Evolutionary conservation across 2,888 invertebrate genomes (phyloP).

Genomic region (Lacanobia oleracea): DNA sequence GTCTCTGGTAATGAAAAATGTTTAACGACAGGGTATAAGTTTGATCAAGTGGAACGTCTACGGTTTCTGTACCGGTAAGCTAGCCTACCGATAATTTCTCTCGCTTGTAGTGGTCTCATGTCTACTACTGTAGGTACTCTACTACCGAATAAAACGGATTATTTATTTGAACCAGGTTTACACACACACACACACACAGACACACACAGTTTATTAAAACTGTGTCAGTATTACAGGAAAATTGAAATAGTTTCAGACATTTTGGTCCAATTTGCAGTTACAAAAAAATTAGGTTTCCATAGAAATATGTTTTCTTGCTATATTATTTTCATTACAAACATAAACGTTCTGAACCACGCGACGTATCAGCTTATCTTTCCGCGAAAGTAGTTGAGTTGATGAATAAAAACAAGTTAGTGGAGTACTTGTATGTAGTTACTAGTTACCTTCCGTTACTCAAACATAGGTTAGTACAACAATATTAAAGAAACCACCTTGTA

Average conservation of each 20-base stretch:
- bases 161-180: no score
- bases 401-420: constrained; percentile 53
- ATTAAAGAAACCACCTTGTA: constrained; percentile 24
- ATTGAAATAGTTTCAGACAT: background rate
- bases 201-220: no score
- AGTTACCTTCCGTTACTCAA: constrained; percentile 18
- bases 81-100: background rate
- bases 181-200: no score
- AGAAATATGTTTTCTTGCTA: constrained; percentile 39
- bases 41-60: background rate
- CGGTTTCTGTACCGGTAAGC: background rate
- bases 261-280: background rate
- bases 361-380: constrained; percentile 50
- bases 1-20: constrained; percentile 9
- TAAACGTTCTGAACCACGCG: constrained; percentile 52
- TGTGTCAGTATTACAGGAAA: background rate
- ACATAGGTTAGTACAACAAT: constrained; percentile 13
- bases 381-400: constrained; percentile 49
- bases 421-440: constrained; percentile 15
- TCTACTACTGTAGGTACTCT: no score
- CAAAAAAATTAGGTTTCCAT: constrained; percentile 23
- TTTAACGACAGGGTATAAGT: constrained; percentile 22
- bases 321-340: constrained; percentile 33
- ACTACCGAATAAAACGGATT: no score
- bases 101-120: background rate